Evolutionary conservation across 2,113 vertebrate species (phyloP), one percentile per base, ranked within the genome.

Genomic region (Phylloscopus trochilus): DNA sequence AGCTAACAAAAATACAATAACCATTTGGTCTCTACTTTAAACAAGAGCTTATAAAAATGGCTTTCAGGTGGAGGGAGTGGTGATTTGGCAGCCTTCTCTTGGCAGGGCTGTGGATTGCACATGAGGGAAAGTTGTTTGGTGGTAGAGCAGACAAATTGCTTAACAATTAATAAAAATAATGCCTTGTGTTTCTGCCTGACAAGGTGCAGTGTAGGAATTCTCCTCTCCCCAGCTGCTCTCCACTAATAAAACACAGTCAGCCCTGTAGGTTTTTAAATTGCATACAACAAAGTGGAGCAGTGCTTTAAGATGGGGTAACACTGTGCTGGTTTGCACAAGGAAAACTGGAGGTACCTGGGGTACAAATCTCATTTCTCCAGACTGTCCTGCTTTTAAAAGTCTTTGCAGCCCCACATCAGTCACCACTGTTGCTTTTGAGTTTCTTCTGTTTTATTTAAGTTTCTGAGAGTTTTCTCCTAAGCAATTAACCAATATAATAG

Each of bases 91-190:
- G 87, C 3, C 9, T 81, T 82, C 18, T 95, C 58, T 93, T 95
- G 83, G 75, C 87, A 74, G 79, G 39, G 63, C 43, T 91, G 44
- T 24, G 70, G 39, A 87, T 93, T 95, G 87, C 68, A 86, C 66
- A 93, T 72, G 66, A 90, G 85, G 94, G 93, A 95, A 96, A 96
- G 94, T 94, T 95, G 82, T 95, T 92, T 89, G 72, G 78, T 93
- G 86, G 86, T 82, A 55, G 81, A 95, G 51, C 49, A 95, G 89
- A 92, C 83, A 92, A 96, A 95, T 95, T 93, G 85, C 44, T 70
- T 70, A 89, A 83, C 86, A 96, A 97, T 92, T 93, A 96, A 92
- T 96, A 92, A 94, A 90, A 95, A 52, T 85, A 80, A 66, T 83
- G 80, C 56, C 83, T 94, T 39, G 78, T 73, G 81, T 93, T 88